A percentile compares a stretch with the other conserved stretches of the same genome.
Evolutionary conservation across 1,140 invertebrate species (phyloP).

Genomic region (Ceratina calcarata): DNA sequence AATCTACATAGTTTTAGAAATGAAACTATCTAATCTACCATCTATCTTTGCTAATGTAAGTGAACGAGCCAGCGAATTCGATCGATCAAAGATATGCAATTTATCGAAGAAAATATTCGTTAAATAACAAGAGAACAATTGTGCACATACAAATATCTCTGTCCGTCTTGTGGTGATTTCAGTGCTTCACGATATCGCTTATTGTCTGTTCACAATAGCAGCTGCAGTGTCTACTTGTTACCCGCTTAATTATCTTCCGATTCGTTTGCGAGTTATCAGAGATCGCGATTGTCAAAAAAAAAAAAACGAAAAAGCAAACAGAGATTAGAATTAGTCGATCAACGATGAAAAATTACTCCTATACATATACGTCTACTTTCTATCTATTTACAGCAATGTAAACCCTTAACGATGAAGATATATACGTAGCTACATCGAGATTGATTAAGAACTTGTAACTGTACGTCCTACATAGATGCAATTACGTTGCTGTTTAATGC

Average conservation of each 20-base stretch:
- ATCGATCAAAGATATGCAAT: not conserved
- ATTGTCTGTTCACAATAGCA: slow-evolving; percentile 81
- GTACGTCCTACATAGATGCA: too few species aligned
- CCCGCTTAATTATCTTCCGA: slow-evolving; percentile 44
- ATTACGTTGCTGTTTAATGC: not conserved
- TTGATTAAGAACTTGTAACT: too few species aligned
- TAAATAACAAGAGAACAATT: slow-evolving; percentile 38
- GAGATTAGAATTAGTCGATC: not conserved
- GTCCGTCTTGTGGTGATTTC: slow-evolving; percentile 50
- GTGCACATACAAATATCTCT: not conserved
- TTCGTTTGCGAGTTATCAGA: not conserved
- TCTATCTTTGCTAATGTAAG: too few species aligned
- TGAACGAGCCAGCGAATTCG: not conserved
- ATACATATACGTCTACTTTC: slow-evolving; percentile 6
- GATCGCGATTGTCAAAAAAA: too few species aligned
- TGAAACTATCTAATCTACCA: too few species aligned
- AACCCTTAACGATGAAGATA: slow-evolving; percentile 6
- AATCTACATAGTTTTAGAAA: not conserved
- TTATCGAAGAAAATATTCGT: slow-evolving; percentile 20
- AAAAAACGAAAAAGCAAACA: not conserved
- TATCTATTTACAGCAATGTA: slow-evolving; percentile 32
- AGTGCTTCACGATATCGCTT: slow-evolving; percentile 74
- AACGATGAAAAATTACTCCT: not conserved
- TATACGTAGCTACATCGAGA: not conserved
- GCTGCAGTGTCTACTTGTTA: slow-evolving; percentile 73